Evolutionary conservation across 1,140 invertebrate genomes (phyloP), one percentile per base, ranked within the genome.

Genomic region (Coelopa frigida): DNA sequence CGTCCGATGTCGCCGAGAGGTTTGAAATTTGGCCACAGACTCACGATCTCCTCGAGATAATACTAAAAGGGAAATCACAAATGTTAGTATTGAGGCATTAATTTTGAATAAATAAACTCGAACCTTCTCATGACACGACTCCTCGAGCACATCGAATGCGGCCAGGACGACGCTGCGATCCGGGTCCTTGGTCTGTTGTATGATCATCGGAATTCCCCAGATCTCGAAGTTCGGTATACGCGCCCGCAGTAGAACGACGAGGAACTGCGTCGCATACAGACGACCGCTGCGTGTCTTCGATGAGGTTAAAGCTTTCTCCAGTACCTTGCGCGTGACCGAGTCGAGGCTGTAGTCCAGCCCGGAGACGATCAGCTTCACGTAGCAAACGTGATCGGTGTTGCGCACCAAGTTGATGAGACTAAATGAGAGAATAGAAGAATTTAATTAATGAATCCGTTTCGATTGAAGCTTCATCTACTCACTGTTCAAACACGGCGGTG

Each of bases 301-400:
- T n/a, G 56, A 41, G 3, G 72, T 74, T 7, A 87, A 61, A 2
- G 86, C 82, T 49, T 82, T 79, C 21, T 78, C 75, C 46, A 90
- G 73, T 48, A 91, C 82, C 46, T 84, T 82, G 46, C 87, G 77
- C 11, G 84, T 78, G 51, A 78, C 75, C 1, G 81, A 80, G 55
- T 87, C 80, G 32, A 78, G 68, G 1, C 80, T 79, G 59, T 95
- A 98, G 70, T 94, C 89, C 42, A 97, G 71, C 54, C 85, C 85
- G 1, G 92, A 93, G 17, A 94, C 78, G 40, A 93, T 87, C 20
- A 98, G 72, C 68, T 96, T 96, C 0, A 94, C 82, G 63, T 96
- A 96, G 58, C 87, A 87, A 53, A 92, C 89, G 63, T 94, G 87
- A 56, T 85, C 85, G 1, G 88, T 88, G 10, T 79, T 78, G n/a